These are phyloP conservation scores for Leiothrix lutea DNA, from an alignment of 2,113 vertebrate species.

Conservation along the genomic window DNA sequence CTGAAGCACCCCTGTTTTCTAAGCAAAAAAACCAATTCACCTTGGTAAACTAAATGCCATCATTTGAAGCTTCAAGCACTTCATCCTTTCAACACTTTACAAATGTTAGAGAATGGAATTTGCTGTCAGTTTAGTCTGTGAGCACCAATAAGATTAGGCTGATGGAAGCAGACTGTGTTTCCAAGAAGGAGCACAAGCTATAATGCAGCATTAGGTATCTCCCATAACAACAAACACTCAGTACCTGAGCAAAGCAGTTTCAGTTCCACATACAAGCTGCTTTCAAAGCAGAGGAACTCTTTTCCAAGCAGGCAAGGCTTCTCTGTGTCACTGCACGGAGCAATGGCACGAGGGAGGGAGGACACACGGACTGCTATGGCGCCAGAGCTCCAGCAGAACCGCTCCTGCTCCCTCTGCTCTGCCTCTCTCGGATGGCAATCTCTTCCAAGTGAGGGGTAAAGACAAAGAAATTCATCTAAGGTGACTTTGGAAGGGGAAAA, in stretches of 20 bases:
- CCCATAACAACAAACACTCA: not conserved
- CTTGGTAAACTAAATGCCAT: not conserved
- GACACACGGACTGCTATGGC: fast-evolving
- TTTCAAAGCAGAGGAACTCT: not conserved
- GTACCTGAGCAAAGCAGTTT: not conserved
- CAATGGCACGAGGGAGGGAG: not conserved
- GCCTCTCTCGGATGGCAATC: not conserved
- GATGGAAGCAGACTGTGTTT: not conserved
- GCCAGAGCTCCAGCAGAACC: fast-evolving
- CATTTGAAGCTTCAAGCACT: not conserved
- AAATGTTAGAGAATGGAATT: not conserved
- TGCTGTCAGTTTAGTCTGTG: not conserved
- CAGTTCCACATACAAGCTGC: not conserved
- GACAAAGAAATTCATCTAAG: not conserved
- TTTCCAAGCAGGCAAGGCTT: fast-evolving
- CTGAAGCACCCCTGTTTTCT: not conserved
- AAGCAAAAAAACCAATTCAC: not conserved
- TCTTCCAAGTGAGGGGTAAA: not conserved
- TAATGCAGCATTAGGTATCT: not conserved
- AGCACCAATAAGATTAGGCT: not conserved
- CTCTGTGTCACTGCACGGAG: fast-evolving
- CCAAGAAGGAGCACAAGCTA: not conserved
- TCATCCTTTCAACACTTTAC: not conserved
- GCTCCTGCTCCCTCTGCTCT: not conserved
- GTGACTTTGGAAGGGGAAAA: not conserved